Percentiles rank a stretch among this genome's conserved stretches.
Conservation (phyloP, 2,888 invertebrate genomes). For the Atethmia centrago region DNA sequence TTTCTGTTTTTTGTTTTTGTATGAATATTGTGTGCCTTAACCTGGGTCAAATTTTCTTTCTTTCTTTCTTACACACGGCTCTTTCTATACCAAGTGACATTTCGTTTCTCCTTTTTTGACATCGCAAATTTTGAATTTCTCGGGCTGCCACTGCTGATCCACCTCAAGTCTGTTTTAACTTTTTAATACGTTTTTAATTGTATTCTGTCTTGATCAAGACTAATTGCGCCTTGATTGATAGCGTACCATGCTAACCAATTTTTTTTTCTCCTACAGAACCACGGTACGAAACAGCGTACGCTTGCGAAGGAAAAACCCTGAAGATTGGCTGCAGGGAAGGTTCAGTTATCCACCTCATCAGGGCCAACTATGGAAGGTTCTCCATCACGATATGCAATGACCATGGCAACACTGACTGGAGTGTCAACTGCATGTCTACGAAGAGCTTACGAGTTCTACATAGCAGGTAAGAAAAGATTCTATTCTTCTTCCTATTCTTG, state of each 20-base stretch:
- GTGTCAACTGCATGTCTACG: conserved; percentile 98
- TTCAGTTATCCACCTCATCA: conserved; percentile 96
- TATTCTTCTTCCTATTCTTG: neutral
- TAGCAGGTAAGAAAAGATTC: conserved; percentile 92
- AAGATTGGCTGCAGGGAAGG: conserved; percentile 97
- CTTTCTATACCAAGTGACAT: no score
- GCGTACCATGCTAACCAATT: neutral
- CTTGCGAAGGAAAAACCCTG: conserved; percentile 97
- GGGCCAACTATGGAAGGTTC: conserved; percentile 98
- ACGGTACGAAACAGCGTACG: conserved; percentile 97
- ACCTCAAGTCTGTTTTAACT: no score
- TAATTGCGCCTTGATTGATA: neutral
- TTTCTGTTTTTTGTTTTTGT: no score
- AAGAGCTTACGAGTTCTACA: conserved; percentile 96
- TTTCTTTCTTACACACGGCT: no score
- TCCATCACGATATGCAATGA: conserved; percentile 99
- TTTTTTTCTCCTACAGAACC: conserved; percentile 88
- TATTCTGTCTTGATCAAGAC: no score
- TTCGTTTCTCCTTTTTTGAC: no score
- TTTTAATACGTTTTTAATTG: no score
- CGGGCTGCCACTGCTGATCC: no score
- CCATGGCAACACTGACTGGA: conserved; percentile 98
- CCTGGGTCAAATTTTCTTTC: no score
- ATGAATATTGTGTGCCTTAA: no score
- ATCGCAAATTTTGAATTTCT: no score